Evolutionary conservation across 2,888 invertebrate species (phyloP), one percentile per base, ranked within the genome.

Genomic region (Dorcus hopei): DNA sequence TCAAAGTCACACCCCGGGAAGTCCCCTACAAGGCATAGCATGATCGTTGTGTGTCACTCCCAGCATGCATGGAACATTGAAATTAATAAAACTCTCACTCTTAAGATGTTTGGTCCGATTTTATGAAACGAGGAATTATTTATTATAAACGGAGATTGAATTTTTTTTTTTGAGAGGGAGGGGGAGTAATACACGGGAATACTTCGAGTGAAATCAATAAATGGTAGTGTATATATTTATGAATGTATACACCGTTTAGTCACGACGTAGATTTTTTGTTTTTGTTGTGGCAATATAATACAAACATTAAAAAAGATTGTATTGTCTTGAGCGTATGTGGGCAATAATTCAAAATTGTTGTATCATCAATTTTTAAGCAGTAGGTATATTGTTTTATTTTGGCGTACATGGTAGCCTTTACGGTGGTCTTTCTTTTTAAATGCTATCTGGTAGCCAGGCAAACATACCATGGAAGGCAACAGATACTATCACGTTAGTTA

Each of bases 401-500:
- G 49, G 56, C 47, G 51, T 51, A 51, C n/a, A 52, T 40, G 39
- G 40, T 52, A 41, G 50, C 50, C 55, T 55, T 33, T 56, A 56
- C 50, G 56, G 56, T 56, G 51, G 56, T 43, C 56, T 51, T 39
- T 43, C 52, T 56, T 56, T 56, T 56, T 55, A 49, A 19, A 51
- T 49, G 49, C 51, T 55, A 50, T 56, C 56, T 51, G 56, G 51
- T 56, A 51, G 39, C 51, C 26, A 51, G 49, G 51, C 56, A 56
- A 43, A 42, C 50, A 51, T 56, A 45, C 56, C 49, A 38, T 51
- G 56, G 56, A 56, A 56, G 56, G 56, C 51, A 45, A 65, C 64
- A 68, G 76, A 76, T 76, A 69, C 68, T 75, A 76, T 76, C 76
- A 65, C 61, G 74, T 76, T 76, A 76, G 76, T 76, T 76, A 76